A percentile compares a stretch with the other conserved stretches of the same genome.
Evolutionary conservation across 2,797 vertebrate genomes (phyloP).

Genomic region (Lerista edwardsae): DNA sequence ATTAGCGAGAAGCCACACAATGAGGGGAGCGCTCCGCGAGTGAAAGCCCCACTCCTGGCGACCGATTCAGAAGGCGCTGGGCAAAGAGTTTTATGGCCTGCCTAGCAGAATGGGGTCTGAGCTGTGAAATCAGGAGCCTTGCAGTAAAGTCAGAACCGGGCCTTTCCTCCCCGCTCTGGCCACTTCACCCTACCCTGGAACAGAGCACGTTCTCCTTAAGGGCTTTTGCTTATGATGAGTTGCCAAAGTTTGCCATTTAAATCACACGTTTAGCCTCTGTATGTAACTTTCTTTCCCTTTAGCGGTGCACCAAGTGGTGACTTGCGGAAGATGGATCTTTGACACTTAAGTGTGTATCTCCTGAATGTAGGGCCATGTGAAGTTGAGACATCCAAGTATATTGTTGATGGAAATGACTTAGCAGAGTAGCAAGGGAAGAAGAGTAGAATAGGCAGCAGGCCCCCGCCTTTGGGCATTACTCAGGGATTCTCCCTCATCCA

Average conservation of each 20-base stretch:
- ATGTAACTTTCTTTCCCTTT: not conserved
- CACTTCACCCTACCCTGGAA: not conserved
- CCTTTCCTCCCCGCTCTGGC: not conserved
- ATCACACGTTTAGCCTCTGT: not conserved
- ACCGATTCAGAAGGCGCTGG: constrained; percentile 21
- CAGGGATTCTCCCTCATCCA: too few species aligned
- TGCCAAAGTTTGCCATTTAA: not conserved
- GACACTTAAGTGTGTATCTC: not conserved
- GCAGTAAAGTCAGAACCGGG: not conserved
- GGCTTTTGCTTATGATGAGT: not conserved
- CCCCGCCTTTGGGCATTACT: too few species aligned
- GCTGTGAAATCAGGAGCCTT: constrained; percentile 13
- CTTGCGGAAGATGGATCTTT: not conserved
- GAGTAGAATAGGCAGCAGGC: too few species aligned
- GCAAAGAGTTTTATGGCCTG: constrained; percentile 22
- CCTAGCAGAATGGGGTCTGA: constrained; percentile 11
- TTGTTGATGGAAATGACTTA: too few species aligned
- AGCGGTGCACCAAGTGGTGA: too few species aligned
- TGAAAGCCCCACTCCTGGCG: not conserved
- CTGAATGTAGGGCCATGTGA: not conserved
- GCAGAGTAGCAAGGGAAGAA: too few species aligned
- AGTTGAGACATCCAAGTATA: too few species aligned
- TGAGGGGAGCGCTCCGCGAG: constrained; percentile 12
- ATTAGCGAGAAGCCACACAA: constrained; percentile 5
- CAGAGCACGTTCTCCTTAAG: constrained; percentile 17